These are phyloP conservation scores for Falco peregrinus DNA, from an alignment of 2,797 vertebrate genomes.

Conservation along the genomic window DNA sequence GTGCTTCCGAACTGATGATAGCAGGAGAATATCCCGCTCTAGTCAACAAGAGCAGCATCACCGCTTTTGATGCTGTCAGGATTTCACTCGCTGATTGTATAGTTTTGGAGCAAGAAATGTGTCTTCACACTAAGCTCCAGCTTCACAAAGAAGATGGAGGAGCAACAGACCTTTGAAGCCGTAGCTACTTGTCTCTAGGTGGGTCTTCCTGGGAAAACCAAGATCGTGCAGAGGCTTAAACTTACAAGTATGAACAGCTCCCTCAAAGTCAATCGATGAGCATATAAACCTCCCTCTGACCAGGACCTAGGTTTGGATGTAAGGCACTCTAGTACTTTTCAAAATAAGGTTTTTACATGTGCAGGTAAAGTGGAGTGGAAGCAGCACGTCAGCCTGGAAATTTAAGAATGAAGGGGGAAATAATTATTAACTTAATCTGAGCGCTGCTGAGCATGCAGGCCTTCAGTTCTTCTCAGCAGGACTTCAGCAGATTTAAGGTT, in stretches of 20 bases:
- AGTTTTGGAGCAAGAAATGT: not conserved
- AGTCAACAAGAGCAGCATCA: not conserved
- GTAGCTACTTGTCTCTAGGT: not conserved
- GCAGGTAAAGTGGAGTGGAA: not conserved
- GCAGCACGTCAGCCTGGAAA: not conserved
- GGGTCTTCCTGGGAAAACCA: not conserved
- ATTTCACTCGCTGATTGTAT: not conserved
- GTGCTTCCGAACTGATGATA: not conserved
- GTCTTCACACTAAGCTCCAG: not conserved
- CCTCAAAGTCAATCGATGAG: not conserved
- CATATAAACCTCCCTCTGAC: not conserved
- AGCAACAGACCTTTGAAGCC: not conserved
- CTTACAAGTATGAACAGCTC: not conserved
- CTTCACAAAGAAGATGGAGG: not conserved
- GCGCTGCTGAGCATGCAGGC: not conserved
- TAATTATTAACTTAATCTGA: conserved; percentile 8
- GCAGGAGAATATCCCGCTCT: not conserved
- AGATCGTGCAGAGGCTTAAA: not conserved
- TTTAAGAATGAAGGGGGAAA: conserved; percentile 14
- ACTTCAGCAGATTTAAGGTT: conserved; percentile 22
- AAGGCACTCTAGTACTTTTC: not conserved
- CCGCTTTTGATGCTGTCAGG: not conserved
- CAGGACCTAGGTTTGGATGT: not conserved
- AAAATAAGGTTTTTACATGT: not conserved
- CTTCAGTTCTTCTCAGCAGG: not conserved